These are phyloP conservation scores for Diabrotica balteata DNA, from an alignment of 2,888 invertebrate genomes.

Conservation along the genomic window DNA sequence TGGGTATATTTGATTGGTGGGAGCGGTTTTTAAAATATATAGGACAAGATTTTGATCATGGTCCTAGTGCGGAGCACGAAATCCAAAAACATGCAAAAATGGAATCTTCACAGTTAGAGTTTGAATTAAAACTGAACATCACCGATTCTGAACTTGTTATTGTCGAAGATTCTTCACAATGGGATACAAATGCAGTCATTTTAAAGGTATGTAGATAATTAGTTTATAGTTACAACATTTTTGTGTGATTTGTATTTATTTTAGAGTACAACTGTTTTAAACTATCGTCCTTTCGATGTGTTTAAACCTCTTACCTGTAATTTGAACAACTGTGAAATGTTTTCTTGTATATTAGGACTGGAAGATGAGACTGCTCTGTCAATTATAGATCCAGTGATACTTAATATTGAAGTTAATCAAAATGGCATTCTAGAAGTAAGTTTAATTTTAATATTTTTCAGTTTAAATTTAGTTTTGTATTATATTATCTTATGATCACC, in stretches of 20 bases:
- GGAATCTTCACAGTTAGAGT: slow-evolving; percentile 57
- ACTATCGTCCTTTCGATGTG: slow-evolving; percentile 74
- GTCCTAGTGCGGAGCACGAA: slow-evolving; percentile 46
- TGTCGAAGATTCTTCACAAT: slow-evolving; percentile 86
- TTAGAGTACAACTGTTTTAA: slow-evolving; percentile 86
- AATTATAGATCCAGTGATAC: slow-evolving; percentile 91
- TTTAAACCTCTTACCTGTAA: slow-evolving; percentile 85
- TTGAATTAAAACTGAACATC: slow-evolving; percentile 91
- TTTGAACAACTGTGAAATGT: slow-evolving; percentile 89
- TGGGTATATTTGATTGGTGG: slow-evolving; percentile 95
- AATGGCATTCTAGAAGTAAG: slow-evolving; percentile 62
- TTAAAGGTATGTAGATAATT: slow-evolving; percentile 66
- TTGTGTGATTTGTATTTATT: slow-evolving; percentile 39
- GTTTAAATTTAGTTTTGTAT: too few species aligned
- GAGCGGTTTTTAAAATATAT: slow-evolving; percentile 83
- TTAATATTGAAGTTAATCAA: slow-evolving; percentile 73
- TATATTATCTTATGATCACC: too few species aligned
- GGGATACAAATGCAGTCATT: slow-evolving; percentile 94
- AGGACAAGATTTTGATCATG: slow-evolving; percentile 58
- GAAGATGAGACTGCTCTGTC: slow-evolving; percentile 90
- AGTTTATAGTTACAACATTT: too few species aligned
- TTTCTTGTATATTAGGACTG: slow-evolving; percentile 86
- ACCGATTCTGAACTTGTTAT: slow-evolving; percentile 95
- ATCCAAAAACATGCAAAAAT: slow-evolving; percentile 37
- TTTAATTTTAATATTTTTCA: slow-evolving; percentile 2